Conservation (phyloP, 2,797 vertebrate species). For the Threskiornis aethiopicus region DNA sequence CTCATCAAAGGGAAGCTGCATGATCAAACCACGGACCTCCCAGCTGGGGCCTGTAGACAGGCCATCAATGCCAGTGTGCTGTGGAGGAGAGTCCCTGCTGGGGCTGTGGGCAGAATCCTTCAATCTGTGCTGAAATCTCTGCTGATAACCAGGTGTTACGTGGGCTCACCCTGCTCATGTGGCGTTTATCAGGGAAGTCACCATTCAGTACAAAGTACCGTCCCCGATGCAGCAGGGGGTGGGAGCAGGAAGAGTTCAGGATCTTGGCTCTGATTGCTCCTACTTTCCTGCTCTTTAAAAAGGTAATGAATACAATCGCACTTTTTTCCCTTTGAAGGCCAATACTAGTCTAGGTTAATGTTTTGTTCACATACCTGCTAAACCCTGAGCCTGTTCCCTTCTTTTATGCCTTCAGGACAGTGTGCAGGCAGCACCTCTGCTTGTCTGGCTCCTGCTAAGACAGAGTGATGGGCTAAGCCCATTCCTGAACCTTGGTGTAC, state of each 20-base stretch:
- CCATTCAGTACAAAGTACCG: background rate
- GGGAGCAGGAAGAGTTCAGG: background rate
- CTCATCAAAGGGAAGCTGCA: background rate
- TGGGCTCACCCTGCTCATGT: background rate
- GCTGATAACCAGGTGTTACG: background rate
- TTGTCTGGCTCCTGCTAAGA: background rate
- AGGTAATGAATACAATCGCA: background rate
- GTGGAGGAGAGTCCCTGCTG: background rate
- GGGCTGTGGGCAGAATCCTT: background rate
- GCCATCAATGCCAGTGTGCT: background rate
- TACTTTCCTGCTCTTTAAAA: background rate
- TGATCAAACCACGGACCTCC: background rate
- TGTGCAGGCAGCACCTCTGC: background rate
- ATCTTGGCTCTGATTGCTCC: background rate
- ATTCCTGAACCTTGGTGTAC: rapidly evolving
- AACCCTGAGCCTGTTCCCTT: background rate
- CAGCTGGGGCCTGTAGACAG: background rate
- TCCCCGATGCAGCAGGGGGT: background rate
- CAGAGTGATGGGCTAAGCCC: background rate
- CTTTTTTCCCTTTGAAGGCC: background rate
- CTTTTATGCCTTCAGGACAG: background rate
- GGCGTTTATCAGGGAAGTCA: background rate
- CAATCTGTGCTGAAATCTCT: background rate
- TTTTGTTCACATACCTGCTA: background rate
- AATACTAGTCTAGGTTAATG: background rate